Percentiles rank a stretch among this genome's conserved stretches.
These are phyloP conservation scores for Antennarius striatus DNA, from an alignment of 2,113 vertebrate genomes.

Conservation along the genomic window DNA sequence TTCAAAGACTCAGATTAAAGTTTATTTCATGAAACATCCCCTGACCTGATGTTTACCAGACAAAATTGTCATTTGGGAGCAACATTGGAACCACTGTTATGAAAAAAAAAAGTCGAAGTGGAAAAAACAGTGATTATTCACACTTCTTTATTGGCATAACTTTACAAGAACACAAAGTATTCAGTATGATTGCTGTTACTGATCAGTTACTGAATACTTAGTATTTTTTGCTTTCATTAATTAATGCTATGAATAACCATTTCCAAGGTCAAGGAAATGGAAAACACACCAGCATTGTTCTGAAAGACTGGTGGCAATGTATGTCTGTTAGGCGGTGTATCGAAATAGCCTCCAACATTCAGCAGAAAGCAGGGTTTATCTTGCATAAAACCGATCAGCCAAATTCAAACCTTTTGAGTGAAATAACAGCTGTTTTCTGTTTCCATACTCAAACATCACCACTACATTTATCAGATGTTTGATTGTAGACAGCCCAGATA, in stretches of 20 bases:
- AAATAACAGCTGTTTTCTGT: too few relatives aligned
- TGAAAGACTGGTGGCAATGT: conserved; percentile 27
- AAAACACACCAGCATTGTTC: conserved; percentile 34
- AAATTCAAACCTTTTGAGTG: not conserved
- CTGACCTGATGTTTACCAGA: not conserved
- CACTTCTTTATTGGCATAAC: conserved; percentile 31
- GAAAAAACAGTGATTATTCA: conserved; percentile 34
- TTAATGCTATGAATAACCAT: conserved; percentile 9
- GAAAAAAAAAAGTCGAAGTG: conserved; percentile 27
- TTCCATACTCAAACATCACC: too few relatives aligned
- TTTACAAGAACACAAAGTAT: conserved; percentile 36
- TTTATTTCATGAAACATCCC: not conserved
- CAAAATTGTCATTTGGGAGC: conserved; percentile 8
- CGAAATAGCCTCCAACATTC: conserved; percentile 28
- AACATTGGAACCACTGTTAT: not conserved
- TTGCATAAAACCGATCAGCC: not conserved
- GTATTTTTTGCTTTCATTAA: conserved; percentile 2
- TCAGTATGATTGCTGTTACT: conserved; percentile 28
- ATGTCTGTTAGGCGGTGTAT: conserved; percentile 27
- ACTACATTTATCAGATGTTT: too few relatives aligned
- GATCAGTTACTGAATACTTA: conserved; percentile 46
- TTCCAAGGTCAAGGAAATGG: conserved; percentile 24
- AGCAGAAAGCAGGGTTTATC: conserved; percentile 7
- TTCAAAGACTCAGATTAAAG: too few relatives aligned
- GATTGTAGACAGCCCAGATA: too few relatives aligned